A percentile compares a stretch with the other conserved stretches of the same genome.
Evolutionary conservation across 64 coral and sea anemone species (phyloP).

Genomic region (Actinia tenebrosa): DNA sequence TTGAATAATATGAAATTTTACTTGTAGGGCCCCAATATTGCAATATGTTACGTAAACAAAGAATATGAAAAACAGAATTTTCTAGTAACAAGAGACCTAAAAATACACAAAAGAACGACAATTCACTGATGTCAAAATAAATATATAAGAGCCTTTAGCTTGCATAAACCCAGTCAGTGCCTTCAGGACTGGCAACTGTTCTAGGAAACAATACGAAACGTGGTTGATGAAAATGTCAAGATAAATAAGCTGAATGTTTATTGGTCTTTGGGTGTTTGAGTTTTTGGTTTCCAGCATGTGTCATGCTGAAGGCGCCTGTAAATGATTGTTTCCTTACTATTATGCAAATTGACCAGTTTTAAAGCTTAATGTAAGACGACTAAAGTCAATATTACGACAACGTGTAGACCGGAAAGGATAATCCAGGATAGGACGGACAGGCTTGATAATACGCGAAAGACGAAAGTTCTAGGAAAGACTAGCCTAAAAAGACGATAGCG

Average conservation of each 20-base stretch:
- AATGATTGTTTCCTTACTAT: background rate
- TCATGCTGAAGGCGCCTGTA: background rate
- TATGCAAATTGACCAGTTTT: background rate
- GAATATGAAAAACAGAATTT: background rate
- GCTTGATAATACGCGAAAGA: background rate
- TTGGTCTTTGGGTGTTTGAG: background rate
- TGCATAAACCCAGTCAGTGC: background rate
- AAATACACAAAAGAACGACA: background rate
- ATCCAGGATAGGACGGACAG: background rate
- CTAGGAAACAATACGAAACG: background rate
- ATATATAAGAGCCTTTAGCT: background rate
- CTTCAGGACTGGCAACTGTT: background rate
- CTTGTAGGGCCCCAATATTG: background rate
- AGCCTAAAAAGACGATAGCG: background rate
- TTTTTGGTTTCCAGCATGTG: background rate
- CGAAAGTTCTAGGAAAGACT: background rate
- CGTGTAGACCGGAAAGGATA: background rate
- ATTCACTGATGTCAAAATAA: background rate
- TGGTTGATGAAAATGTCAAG: background rate
- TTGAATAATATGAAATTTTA: background rate
- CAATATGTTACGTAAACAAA: no score
- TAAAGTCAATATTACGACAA: background rate
- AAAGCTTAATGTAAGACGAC: background rate
- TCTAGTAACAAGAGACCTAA: background rate
- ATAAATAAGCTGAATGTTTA: background rate